Base-by-base conservation (phyloP, 53 echinoderm and acorn worm genomes). In the Stichopus horrens region DNA sequence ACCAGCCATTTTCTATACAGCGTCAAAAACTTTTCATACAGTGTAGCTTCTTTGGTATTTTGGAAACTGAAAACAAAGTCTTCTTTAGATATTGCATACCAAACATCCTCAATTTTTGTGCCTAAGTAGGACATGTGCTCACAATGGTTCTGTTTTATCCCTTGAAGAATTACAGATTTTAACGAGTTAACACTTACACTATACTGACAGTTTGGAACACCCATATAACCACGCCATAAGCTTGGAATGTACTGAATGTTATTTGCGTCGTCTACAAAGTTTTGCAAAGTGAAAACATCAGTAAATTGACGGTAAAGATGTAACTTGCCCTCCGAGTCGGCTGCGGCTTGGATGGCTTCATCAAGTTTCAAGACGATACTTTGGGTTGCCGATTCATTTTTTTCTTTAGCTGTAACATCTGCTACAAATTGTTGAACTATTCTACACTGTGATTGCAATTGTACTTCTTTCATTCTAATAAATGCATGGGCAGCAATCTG, bases 1-100 rank as follows among this genome's bases (percentile, higher is more conserved):
- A 76, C 53, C 11, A 76, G 9, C 76, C 76, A 76, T 7, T 52
- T 76, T 76, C 22, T 76, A 76, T 76, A 76, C n/a, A 11, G 53
- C 23, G 22, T 52, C 76, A 76, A 7, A 7, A 76, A 76, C 7
- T 23, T 76, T 66, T 66, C 66, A 66, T 66, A 66, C 6, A 55
- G 4, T 16, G 4, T 21, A 55, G n/a, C 7, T 81, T 81, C 79
- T 52, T 57, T 81, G 1, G 81, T 56, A 57, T 81, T 56, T 20
- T 81, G 81, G 54, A 81, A 81, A 9, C 81, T 81, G 8, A 81
- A 81, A 1, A 81, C 81, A 57, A 81, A 81, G 19, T 81, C 81
- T 57, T 81, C 81, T 6, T 81, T 57, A 1, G 6, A 7, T 11
- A 81, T 55, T 16, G 81, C 81, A 14, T 81, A 14, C 81, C 81